Conservation (phyloP, 1,140 invertebrate genomes). For the Aphelenchoides avenae region DNA sequence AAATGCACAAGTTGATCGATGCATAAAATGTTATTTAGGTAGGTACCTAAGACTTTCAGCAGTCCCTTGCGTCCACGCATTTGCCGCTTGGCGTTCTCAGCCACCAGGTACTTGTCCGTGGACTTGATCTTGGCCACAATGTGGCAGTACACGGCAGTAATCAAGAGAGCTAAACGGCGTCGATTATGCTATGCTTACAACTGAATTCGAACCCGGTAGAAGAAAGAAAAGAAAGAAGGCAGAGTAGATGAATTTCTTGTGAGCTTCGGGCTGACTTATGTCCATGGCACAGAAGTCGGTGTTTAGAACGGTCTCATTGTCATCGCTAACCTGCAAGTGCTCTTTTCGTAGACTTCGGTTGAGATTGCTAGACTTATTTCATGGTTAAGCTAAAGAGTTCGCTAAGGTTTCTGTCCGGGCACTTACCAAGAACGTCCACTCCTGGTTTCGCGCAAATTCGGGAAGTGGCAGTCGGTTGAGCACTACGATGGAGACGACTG, state of each 20-base stretch:
- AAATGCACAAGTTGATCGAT: too few relatives aligned
- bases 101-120: constrained; percentile 23
- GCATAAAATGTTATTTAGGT: too few relatives aligned
- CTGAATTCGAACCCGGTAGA: constrained; percentile 24
- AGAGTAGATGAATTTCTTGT: constrained; percentile 33
- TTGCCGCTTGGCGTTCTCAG: constrained; percentile 34
- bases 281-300: constrained; percentile 48
- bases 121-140: constrained; percentile 37
- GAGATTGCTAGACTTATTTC: too few relatives aligned
- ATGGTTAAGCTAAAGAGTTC: too few relatives aligned
- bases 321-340: constrained; percentile 20
- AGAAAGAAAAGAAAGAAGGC: constrained; percentile 45
- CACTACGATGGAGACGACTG: constrained; percentile 50
- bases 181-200: constrained; percentile 9
- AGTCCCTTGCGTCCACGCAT: constrained; percentile 29
- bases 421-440: constrained; percentile 22
- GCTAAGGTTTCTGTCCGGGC: neutral
- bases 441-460: constrained; percentile 32
- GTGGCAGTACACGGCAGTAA: constrained; percentile 51
- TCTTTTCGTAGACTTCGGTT: neutral
- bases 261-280: constrained; percentile 18
- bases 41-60: constrained; percentile 49
- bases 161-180: constrained; percentile 46
- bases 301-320: constrained; percentile 26
- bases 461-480: constrained; percentile 50